Evolutionary conservation across 2,888 invertebrate genomes (phyloP).

Genomic region (Torymus auratus): DNA sequence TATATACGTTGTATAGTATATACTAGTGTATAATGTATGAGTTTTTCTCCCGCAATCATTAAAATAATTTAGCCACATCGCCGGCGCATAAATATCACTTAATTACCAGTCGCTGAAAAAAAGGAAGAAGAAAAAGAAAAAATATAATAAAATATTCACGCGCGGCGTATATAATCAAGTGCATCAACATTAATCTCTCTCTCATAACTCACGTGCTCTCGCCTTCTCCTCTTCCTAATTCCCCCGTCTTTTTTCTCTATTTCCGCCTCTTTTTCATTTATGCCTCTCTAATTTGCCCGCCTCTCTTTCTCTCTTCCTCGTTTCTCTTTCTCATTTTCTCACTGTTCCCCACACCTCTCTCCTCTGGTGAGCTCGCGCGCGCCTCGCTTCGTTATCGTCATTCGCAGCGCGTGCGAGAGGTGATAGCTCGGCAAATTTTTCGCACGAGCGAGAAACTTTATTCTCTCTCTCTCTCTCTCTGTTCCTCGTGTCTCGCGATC

Average conservation of each 20-base stretch:
- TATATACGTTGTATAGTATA: no score
- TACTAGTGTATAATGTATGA: neutral
- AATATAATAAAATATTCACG: no score
- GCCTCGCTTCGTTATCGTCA: constrained; percentile 31
- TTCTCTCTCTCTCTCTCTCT: constrained; percentile 6
- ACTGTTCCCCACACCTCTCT: neutral
- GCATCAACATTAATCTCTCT: no score
- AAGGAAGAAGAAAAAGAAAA: no score
- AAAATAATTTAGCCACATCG: neutral
- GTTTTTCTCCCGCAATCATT: neutral
- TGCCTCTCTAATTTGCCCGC: no score
- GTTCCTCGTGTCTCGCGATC: neutral
- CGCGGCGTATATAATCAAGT: no score
- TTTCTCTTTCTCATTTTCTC: neutral
- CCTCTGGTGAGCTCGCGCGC: neutral
- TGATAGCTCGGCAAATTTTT: constrained; percentile 24
- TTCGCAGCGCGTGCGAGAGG: constrained; percentile 12
- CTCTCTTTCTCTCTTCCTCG: neutral
- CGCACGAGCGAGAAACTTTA: neutral
- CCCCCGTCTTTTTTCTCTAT: no score
- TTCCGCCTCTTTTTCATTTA: no score
- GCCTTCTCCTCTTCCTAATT: no score
- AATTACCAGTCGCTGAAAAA: no score
- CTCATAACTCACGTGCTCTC: no score
- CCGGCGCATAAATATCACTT: no score